Evolutionary conservation across 2,113 vertebrate genomes (phyloP).

Genomic region (Caracal caracal): DNA sequence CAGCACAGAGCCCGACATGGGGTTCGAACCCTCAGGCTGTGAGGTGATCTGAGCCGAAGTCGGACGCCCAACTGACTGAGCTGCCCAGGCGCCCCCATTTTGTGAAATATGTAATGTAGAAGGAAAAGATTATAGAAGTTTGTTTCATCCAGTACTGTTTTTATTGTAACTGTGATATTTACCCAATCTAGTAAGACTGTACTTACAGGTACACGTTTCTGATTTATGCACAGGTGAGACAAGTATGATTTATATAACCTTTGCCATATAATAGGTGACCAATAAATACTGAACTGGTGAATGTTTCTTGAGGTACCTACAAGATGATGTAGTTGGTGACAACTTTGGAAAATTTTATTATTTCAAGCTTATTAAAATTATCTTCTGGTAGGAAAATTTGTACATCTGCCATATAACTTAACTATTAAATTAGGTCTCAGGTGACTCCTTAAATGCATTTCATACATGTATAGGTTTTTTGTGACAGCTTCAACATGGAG

Average conservation of each 20-base stretch:
- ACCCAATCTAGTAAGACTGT: background rate
- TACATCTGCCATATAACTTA: background rate
- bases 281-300: background rate
- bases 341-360: slow-evolving; percentile 13
- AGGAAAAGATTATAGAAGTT: background rate
- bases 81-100: background rate
- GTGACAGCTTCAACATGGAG: background rate
- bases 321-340: background rate
- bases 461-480: background rate
- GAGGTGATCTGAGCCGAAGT: no score
- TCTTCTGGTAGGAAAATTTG: background rate
- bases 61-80: no score
- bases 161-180: slow-evolving; percentile 22
- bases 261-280: background rate
- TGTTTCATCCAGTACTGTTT: slow-evolving; percentile 29
- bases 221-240: background rate
- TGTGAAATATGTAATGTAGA: slow-evolving; percentile 34
- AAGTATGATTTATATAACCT: background rate
- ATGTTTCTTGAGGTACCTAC: slow-evolving; percentile 9
- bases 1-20: no score
- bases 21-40: no score
- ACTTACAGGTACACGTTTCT: background rate
- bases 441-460: slow-evolving; percentile 22
- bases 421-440: background rate
- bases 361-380: slow-evolving; percentile 18